Conservation (phyloP, 2,888 invertebrate genomes). For the Podabrus alpinus region DNA sequence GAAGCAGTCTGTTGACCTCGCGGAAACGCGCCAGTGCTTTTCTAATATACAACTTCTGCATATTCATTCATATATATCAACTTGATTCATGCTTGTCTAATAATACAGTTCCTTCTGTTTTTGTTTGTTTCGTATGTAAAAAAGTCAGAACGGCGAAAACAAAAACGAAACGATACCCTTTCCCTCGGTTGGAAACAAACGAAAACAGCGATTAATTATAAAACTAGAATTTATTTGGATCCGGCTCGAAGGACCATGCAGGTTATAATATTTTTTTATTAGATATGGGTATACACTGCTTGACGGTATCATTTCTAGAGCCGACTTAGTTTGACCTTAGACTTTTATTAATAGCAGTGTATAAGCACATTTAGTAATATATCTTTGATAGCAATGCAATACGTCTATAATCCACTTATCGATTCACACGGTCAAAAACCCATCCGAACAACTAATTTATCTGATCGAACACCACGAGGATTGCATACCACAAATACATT, state of each 20-base stretch:
- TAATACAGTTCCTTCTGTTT: conserved; percentile 19
- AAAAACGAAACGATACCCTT: neutral
- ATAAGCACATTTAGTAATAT: conserved; percentile 33
- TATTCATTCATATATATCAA: conserved; percentile 42
- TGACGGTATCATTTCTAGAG: neutral
- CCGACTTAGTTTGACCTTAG: conserved; percentile 12
- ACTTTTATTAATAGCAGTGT: conserved; percentile 9
- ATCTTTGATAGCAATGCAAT: conserved; percentile 34
- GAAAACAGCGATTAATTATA: too few relatives aligned
- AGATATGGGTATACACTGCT: too few relatives aligned
- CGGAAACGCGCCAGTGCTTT: conserved; percentile 45
- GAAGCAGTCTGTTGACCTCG: conserved; percentile 49
- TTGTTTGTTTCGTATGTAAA: conserved; percentile 5
- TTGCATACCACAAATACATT: conserved; percentile 47
- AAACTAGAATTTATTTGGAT: neutral
- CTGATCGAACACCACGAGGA: conserved; percentile 51
- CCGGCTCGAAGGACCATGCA: neutral
- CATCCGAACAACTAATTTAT: conserved; percentile 52
- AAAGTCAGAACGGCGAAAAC: neutral
- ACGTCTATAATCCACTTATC: conserved; percentile 53
- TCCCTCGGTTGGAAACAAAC: neutral
- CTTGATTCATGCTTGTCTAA: conserved; percentile 37
- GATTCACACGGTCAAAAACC: conserved; percentile 56
- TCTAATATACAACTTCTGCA: conserved; percentile 42
- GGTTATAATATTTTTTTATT: too few relatives aligned